Evolutionary conservation across 2,113 vertebrate species (phyloP).

Genomic region (Leucopsar rothschildi): DNA sequence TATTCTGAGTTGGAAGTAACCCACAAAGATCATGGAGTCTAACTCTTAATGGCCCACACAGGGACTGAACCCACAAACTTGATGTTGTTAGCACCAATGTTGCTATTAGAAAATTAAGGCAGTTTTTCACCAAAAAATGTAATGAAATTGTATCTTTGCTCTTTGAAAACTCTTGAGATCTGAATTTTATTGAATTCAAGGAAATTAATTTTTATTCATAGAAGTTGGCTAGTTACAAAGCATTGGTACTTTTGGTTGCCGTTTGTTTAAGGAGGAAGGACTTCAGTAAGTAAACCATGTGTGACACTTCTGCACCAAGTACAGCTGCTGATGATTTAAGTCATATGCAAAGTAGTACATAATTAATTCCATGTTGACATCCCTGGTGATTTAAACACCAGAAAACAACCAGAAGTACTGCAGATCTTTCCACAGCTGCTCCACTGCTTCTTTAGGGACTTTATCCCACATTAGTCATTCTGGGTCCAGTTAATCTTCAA

Average conservation of each 20-base stretch:
- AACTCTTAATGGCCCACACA: fast-evolving
- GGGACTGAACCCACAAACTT: not conserved
- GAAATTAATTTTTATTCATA: not conserved
- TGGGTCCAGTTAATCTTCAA: not conserved
- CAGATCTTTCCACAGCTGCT: not conserved
- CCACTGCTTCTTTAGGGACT: not conserved
- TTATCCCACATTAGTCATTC: not conserved
- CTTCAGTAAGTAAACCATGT: not conserved
- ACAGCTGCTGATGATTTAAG: not conserved
- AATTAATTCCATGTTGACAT: not conserved
- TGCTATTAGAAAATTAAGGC: not conserved
- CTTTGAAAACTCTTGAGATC: not conserved
- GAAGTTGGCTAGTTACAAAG: not conserved
- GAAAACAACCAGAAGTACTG: not conserved
- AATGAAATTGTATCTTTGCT: not conserved
- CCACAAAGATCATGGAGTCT: not conserved
- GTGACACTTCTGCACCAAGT: not conserved
- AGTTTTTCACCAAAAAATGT: not conserved
- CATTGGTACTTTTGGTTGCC: not conserved
- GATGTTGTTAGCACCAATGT: not conserved
- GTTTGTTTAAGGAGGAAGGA: not conserved
- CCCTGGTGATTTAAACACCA: not conserved
- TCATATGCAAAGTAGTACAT: not conserved
- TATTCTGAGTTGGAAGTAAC: not conserved
- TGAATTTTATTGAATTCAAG: not conserved